These are phyloP conservation scores for Dolichallabes microphthalmus DNA, from an alignment of 2,113 vertebrate species.

Conservation along the genomic window DNA sequence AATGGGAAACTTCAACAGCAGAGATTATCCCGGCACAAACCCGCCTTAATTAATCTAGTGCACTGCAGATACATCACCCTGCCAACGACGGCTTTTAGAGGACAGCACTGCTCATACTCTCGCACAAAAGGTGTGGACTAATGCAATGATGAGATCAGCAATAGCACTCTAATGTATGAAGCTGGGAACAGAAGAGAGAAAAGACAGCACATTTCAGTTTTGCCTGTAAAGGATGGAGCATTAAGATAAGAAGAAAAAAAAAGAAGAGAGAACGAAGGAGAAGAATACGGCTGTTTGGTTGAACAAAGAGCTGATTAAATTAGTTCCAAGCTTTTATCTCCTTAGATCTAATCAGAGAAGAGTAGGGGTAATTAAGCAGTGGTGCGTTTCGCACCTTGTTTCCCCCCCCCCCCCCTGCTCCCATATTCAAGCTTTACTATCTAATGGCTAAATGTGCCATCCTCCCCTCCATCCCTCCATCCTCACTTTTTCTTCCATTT, in stretches of 20 bases:
- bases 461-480: slow-evolving; percentile 6
- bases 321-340: slow-evolving; percentile 56
- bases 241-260: slow-evolving; percentile 38
- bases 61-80: slow-evolving; percentile 34
- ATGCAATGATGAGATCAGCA: slow-evolving; percentile 46
- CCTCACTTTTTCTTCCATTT: slow-evolving; percentile 14
- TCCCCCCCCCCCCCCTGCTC: slow-evolving; percentile 21
- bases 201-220: slow-evolving; percentile 49
- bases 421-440: slow-evolving; percentile 45
- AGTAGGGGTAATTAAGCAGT: slow-evolving; percentile 51
- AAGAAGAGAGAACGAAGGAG: slow-evolving; percentile 26
- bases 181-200: slow-evolving; percentile 39
- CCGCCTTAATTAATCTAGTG: slow-evolving; percentile 47
- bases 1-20: slow-evolving; percentile 44
- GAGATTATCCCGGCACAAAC: slow-evolving; percentile 43
- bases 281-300: slow-evolving; percentile 37
- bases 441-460: slow-evolving; percentile 39
- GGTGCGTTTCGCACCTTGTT: slow-evolving; percentile 47
- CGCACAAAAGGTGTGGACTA: slow-evolving; percentile 48
- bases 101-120: slow-evolving; percentile 34
- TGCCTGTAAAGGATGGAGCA: slow-evolving; percentile 33
- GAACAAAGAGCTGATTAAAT: slow-evolving; percentile 59
- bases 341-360: slow-evolving; percentile 53
- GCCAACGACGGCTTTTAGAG: slow-evolving; percentile 40
- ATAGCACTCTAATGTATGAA: slow-evolving; percentile 42